A percentile compares a stretch with the other conserved stretches of the same genome.
Evolutionary conservation across 2,797 vertebrate genomes (phyloP).

Genomic region (Pangasius sanitwongsei): DNA sequence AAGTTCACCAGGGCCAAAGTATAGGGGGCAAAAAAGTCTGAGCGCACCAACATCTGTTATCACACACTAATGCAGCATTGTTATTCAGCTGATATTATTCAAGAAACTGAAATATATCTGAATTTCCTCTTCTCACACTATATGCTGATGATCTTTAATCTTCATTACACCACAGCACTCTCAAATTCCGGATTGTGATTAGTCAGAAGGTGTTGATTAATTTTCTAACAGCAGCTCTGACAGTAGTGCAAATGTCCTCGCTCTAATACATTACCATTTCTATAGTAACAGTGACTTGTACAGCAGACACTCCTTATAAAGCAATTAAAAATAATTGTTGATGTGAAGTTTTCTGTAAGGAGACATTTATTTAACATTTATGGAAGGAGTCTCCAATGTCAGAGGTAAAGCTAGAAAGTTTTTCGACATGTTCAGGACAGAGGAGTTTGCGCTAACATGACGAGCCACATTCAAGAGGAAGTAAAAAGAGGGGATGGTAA

Average conservation of each 20-base stretch:
- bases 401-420: not conserved
- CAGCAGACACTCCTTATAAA: not conserved
- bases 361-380: not conserved
- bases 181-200: not conserved
- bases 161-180: not conserved
- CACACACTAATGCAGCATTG: too few relatives aligned
- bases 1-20: slow-evolving; percentile 7
- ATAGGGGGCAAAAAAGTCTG: not conserved
- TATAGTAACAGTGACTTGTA: not conserved
- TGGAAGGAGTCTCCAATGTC: not conserved
- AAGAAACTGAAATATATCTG: not conserved
- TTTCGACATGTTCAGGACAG: not conserved
- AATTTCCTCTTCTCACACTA: not conserved
- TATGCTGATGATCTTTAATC: not conserved
- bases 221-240: not conserved
- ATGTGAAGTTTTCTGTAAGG: not conserved
- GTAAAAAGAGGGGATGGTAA: not conserved
- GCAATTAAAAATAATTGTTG: too few relatives aligned
- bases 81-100: not conserved
- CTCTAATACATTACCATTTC: not conserved
- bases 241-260: not conserved
- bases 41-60: not conserved
- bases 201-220: not conserved
- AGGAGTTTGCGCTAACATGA: not conserved
- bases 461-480: not conserved